These are phyloP conservation scores for Pseudococcus longispinus DNA, from an alignment of 2,888 invertebrate species.

Conservation along the genomic window DNA sequence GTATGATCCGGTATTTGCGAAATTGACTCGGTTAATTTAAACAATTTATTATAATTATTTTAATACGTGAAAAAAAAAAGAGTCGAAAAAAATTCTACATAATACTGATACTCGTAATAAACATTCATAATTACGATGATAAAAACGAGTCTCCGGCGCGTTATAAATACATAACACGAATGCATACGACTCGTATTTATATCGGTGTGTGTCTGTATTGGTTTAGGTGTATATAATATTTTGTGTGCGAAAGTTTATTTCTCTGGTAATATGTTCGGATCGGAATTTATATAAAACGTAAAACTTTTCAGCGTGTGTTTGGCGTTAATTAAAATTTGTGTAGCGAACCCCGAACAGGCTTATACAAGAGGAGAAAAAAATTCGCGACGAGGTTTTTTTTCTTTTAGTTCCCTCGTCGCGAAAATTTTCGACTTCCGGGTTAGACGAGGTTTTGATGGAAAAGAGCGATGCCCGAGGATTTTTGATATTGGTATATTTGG, in stretches of 20 bases:
- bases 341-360: not conserved
- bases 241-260: not conserved
- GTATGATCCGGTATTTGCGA: not conserved
- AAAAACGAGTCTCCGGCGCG: not conserved
- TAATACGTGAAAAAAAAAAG: not conserved
- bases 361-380: not conserved
- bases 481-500: not conserved
- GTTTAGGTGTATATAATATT: not conserved
- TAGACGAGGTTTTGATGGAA: not conserved
- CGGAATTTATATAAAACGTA: not conserved
- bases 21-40: not conserved
- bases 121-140: conserved; percentile 18
- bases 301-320: not conserved
- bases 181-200: no score
- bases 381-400: not conserved
- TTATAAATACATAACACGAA: not conserved
- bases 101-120: not conserved
- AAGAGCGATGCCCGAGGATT: not conserved
- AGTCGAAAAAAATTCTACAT: not conserved
- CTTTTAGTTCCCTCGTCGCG: not conserved
- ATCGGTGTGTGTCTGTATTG: no score
- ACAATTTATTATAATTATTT: not conserved
- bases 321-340: conserved; percentile 11
- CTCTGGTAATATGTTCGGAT: not conserved
- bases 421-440: not conserved